phyloP scores from a whole-genome alignment of 2,113 vertebrate genomes.

The Pelodiscus sinensis region DNA sequence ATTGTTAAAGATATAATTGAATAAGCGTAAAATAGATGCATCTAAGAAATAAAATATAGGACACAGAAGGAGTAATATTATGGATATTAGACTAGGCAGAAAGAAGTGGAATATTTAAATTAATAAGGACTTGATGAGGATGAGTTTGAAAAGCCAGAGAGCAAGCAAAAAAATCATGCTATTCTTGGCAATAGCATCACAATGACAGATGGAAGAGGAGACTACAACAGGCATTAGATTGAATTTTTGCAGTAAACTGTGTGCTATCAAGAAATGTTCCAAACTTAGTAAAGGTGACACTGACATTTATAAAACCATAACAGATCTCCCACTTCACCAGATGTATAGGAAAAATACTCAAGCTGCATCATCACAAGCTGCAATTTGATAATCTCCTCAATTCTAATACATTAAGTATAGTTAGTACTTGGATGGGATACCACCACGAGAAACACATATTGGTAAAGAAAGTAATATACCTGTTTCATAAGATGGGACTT shows the following conservation, averaged over 20 bases:
- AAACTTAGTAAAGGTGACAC: neutral
- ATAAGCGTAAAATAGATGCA: neutral
- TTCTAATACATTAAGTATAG: neutral
- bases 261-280: neutral
- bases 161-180: neutral
- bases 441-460: neutral
- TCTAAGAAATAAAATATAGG: neutral
- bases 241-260: rapidly evolving
- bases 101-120: neutral
- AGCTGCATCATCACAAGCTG: neutral
- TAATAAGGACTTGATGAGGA: neutral
- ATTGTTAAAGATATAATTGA: neutral
- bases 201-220: neutral
- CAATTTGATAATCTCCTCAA: neutral
- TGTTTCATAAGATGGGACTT: neutral
- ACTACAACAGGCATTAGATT: neutral
- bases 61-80: neutral
- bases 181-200: neutral
- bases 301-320: neutral
- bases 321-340: neutral
- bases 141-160: neutral
- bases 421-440: neutral
- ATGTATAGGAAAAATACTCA: neutral
- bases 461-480: neutral
- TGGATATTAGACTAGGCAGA: neutral